A percentile compares a stretch with the other conserved stretches of the same genome.
These are phyloP conservation scores for Saimiri boliviensis DNA, from an alignment of 2,113 vertebrate species.

Conservation along the genomic window DNA sequence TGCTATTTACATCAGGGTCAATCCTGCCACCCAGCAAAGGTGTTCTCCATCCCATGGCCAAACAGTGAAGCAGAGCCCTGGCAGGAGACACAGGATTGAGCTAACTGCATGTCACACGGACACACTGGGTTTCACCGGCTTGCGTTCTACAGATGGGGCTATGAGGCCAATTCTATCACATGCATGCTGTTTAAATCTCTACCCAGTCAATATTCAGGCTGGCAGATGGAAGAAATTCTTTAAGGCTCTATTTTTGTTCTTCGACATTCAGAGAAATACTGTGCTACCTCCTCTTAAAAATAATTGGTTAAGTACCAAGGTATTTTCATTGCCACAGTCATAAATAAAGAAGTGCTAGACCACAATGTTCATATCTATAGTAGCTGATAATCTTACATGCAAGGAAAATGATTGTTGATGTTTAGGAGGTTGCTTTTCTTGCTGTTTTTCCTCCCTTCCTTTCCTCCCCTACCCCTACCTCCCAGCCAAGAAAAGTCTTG, in stretches of 20 bases:
- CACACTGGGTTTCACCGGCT: neutral
- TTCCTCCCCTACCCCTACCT: neutral
- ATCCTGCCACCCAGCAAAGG: neutral
- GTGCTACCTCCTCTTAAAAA: conserved; percentile 63
- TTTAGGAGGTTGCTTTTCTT: neutral
- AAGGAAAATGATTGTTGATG: neutral
- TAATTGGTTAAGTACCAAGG: conserved; percentile 57
- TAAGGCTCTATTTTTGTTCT: conserved; percentile 67
- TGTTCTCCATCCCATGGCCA: neutral
- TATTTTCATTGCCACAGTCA: conserved; percentile 56
- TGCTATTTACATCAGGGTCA: neutral
- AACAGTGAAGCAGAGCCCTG: neutral
- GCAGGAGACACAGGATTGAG: neutral
- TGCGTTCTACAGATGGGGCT: neutral
- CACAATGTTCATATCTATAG: conserved; percentile 28
- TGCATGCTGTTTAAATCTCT: neutral
- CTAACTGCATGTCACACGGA: neutral
- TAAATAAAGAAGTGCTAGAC: conserved; percentile 69
- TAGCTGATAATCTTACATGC: neutral
- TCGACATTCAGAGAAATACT: conserved; percentile 64
- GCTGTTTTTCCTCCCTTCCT: neutral
- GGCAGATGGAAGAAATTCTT: conserved; percentile 67
- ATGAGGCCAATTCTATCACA: neutral
- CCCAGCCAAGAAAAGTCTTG: neutral
- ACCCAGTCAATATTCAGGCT: neutral